Percentiles rank a stretch among this genome's conserved stretches.
Conservation (phyloP, 2,888 invertebrate species). For the Busseola fusca region DNA sequence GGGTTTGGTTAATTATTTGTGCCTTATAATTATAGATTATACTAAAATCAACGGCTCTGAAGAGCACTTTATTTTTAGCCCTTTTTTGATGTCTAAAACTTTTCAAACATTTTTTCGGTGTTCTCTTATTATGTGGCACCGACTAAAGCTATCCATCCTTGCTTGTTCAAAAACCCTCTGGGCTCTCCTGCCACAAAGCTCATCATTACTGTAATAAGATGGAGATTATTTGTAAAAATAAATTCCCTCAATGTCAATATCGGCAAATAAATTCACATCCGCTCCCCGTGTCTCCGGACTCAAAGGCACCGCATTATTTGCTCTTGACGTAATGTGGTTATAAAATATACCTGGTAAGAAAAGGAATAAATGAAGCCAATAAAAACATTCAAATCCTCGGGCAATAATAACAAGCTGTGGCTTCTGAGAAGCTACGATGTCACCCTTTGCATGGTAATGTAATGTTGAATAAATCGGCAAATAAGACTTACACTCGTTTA, state of each 20-base stretch:
- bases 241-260: slow-evolving; percentile 1
- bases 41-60: not conserved
- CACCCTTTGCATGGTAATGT: slow-evolving; percentile 34
- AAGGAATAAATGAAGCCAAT: slow-evolving; percentile 37
- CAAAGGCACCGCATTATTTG: slow-evolving; percentile 34
- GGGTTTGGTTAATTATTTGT: not conserved
- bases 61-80: not conserved
- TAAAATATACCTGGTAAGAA: slow-evolving; percentile 32
- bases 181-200: not conserved
- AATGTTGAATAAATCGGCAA: slow-evolving; percentile 35
- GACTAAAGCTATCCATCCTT: not conserved
- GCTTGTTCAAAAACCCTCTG: not conserved
- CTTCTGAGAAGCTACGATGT: slow-evolving; percentile 35
- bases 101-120: not conserved
- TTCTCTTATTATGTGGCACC: not conserved
- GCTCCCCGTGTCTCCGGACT: not conserved
- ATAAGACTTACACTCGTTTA: slow-evolving; percentile 36
- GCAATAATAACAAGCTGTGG: slow-evolving; percentile 42
- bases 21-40: not conserved
- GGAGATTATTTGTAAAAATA: slow-evolving; percentile 3
- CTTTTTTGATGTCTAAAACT: not conserved
- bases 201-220: not conserved
- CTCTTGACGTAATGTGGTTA: slow-evolving; percentile 15
- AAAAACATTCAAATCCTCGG: slow-evolving; percentile 41
- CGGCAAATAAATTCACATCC: slow-evolving; percentile 12